phyloP scores from a whole-genome alignment of 2,113 vertebrate species.

The Ranitomeya variabilis region DNA sequence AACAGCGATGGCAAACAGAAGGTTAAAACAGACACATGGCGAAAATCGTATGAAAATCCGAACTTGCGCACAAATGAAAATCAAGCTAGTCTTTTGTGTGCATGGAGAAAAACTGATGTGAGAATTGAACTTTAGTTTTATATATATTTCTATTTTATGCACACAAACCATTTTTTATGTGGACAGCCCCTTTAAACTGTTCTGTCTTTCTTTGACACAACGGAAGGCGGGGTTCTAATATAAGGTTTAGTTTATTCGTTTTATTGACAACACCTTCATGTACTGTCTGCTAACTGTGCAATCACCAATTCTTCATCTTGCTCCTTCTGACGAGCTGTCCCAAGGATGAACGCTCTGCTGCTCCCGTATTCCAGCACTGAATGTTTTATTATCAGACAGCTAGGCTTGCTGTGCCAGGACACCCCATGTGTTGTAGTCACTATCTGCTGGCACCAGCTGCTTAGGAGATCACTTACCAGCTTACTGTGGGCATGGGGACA shows the following conservation, averaged over 20 bases:
- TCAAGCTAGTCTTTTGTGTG: too few species aligned
- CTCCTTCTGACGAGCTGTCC: neutral
- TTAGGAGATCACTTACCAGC: conserved; percentile 18
- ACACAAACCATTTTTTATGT: too few species aligned
- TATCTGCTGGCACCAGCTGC: conserved; percentile 18
- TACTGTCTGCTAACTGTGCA: neutral
- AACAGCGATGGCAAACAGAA: too few species aligned
- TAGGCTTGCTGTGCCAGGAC: conserved; percentile 6
- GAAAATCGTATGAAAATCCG: too few species aligned
- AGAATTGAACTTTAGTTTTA: too few species aligned
- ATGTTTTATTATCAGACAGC: conserved; percentile 48
- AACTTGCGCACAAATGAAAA: too few species aligned
- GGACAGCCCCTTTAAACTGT: too few species aligned
- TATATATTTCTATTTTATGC: too few species aligned
- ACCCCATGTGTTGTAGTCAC: neutral
- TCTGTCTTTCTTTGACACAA: neutral
- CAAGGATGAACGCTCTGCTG: conserved; percentile 50
- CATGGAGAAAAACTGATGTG: too few species aligned
- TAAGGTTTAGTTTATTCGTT: neutral
- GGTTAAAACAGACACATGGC: too few species aligned
- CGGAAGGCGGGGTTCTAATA: neutral
- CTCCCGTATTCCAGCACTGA: conserved; percentile 24
- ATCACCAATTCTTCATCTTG: neutral
- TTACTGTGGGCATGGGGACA: neutral
- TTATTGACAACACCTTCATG: neutral